A percentile compares a stretch with the other conserved stretches of the same genome.
Evolutionary conservation across 2,113 vertebrate species (phyloP).

Genomic region (Mixornis gularis): DNA sequence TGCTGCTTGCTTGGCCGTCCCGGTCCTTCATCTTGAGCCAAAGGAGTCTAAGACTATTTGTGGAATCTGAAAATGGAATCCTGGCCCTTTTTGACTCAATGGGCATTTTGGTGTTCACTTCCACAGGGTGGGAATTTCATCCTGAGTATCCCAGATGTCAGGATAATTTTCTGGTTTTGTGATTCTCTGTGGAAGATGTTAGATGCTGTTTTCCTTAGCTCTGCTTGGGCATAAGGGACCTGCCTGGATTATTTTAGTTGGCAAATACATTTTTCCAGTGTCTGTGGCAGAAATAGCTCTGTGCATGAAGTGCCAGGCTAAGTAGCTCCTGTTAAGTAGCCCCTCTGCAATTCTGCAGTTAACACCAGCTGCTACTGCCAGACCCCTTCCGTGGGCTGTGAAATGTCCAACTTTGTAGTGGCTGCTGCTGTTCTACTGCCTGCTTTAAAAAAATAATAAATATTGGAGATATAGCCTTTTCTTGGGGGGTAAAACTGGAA

Average conservation of each 20-base stretch:
- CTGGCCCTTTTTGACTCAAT: neutral
- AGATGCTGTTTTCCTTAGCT: conserved; percentile 29
- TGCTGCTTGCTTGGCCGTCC: conserved; percentile 45
- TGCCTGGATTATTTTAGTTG: conserved; percentile 45
- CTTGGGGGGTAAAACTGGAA: neutral
- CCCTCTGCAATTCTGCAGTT: conserved; percentile 41
- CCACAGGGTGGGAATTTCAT: neutral
- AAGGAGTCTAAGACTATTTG: conserved; percentile 7
- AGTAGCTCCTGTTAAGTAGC: conserved; percentile 60
- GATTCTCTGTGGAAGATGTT: conserved; percentile 30
- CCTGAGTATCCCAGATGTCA: neutral
- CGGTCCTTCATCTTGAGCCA: conserved; percentile 8
- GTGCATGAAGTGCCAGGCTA: conserved; percentile 43
- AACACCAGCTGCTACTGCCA: conserved; percentile 49
- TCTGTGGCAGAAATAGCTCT: conserved; percentile 40
- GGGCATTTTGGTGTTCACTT: conserved; percentile 19
- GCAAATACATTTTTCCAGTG: conserved; percentile 3
- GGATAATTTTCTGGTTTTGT: neutral
- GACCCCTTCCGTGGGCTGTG: neutral
- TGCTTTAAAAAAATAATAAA: neutral
- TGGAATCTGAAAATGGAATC: conserved; percentile 46
- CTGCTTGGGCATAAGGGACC: neutral
- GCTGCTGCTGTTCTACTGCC: neutral
- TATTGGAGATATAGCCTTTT: neutral
- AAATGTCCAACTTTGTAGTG: neutral